Evolutionary conservation across 1,140 invertebrate genomes (phyloP).

Genomic region (Drosophila serrata): DNA sequence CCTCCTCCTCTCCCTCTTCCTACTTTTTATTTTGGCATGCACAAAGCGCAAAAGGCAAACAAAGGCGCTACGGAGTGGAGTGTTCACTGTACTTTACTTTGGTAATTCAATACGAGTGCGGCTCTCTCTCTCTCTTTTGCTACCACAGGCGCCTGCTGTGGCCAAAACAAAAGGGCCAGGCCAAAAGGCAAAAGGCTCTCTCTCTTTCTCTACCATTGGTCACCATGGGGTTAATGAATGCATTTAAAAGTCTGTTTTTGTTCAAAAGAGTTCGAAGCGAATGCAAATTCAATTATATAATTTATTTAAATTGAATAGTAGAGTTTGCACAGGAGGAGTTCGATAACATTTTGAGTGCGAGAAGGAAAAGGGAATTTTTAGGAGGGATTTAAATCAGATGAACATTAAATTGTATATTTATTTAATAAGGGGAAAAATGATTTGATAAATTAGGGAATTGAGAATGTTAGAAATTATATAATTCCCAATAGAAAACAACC

Average conservation of each 20-base stretch:
- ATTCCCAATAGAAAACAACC: no score
- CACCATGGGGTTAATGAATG: conserved; percentile 40
- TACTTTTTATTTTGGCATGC: conserved; percentile 72
- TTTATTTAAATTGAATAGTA: conserved; percentile 15
- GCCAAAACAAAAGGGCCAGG: conserved; percentile 48
- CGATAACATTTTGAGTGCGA: conserved; percentile 3
- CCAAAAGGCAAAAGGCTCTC: conserved; percentile 31
- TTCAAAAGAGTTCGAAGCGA: conserved; percentile 28
- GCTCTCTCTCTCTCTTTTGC: neutral
- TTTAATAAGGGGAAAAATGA: neutral
- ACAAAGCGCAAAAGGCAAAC: conserved; percentile 71
- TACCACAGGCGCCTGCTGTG: conserved; percentile 1
- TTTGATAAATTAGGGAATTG: neutral
- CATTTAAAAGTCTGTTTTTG: conserved; percentile 48
- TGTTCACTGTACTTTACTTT: conserved; percentile 53
- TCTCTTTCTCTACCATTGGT: conserved; percentile 14
- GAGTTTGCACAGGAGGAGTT: conserved; percentile 7
- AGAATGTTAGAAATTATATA: no score
- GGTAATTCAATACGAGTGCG: conserved; percentile 51
- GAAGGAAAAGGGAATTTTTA: neutral
- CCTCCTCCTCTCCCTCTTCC: neutral
- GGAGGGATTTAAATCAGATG: no score
- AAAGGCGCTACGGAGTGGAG: conserved; percentile 46
- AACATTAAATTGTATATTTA: no score
- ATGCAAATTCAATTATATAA: conserved; percentile 18